Base-by-base conservation (phyloP, 2,113 vertebrate species). In the Bubo scandiacus region DNA sequence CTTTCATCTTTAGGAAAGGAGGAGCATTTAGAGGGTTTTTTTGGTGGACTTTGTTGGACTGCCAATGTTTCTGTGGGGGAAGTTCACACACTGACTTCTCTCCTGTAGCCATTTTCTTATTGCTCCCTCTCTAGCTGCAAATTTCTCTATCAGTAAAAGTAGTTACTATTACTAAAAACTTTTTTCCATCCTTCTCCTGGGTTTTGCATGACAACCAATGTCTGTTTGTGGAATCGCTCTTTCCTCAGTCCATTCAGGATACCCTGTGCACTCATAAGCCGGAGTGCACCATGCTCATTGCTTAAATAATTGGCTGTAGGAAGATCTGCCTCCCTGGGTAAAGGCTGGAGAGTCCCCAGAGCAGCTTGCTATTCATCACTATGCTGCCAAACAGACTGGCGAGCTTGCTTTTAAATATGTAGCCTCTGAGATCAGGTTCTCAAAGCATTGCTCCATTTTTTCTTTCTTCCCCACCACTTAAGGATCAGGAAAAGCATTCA, bases 351-450 rank as follows among this genome's bases (percentile, higher is more conserved):
- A n/a, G 32, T 42, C 20, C 49, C 77, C 29, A 27, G 3, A 45
- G 68, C 21, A 20, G n/a, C 22, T 96, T 0, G 0, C 59, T 79
- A 6, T 70, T 88, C n/a, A 34, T 42, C 66, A 67, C 61, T 54
- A 23, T 0, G 0, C 57, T 71, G 47, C 65, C 57, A 81, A 62
- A 71, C 45, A 62, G 36, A 54, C 27, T 5, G 0, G 22, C 0
- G 3, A 86, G 17, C 18, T 81, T 78, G 17, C 42, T 92, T 81
- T 59, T 40, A 34, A 2, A 4, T 36, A 49, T 2, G 12, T 66
- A 73, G 26, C 17, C 38, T 88, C 51, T 4, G 2, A 88, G 59
- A 77, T 42, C 19, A 57, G 43, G 54, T 68, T 95, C 45, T 65
- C 15, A 80, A 75, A 61, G 19, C 14, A 20, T 22, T 36, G 40